phyloP scores from a whole-genome alignment of 2,113 vertebrate genomes.

The Sapajus apella region DNA sequence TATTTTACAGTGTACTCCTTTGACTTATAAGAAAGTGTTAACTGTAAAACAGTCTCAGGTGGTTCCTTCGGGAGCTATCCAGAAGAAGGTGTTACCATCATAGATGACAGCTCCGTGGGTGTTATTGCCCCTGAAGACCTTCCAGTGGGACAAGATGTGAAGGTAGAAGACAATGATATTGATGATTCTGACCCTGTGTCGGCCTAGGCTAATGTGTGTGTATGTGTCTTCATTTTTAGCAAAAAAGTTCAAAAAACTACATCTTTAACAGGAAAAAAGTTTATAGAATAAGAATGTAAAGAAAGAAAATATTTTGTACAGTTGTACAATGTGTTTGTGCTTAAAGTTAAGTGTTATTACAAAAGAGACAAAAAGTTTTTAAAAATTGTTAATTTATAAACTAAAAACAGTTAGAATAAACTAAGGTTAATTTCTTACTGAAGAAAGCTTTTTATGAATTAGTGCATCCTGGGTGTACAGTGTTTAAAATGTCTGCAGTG shows the following conservation, averaged over 20 bases:
- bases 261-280: neutral
- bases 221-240: neutral
- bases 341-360: neutral
- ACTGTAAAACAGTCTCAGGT: no score
- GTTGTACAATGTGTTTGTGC: neutral
- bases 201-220: neutral
- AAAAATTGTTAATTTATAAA: neutral
- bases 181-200: neutral
- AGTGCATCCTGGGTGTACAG: neutral
- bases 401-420: neutral
- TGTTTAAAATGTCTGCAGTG: neutral
- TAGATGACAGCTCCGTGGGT: neutral
- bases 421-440: neutral
- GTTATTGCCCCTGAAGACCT: neutral
- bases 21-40: no score
- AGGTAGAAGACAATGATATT: neutral
- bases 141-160: neutral
- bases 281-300: neutral
- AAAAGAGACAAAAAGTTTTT: neutral
- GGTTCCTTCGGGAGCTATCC: neutral
- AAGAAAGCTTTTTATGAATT: neutral
- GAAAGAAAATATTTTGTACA: neutral
- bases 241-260: neutral
- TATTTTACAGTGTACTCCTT: no score
- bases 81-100: neutral